Conservation (phyloP, 2,888 invertebrate genomes). For the Bembecia ichneumoniformis region DNA sequence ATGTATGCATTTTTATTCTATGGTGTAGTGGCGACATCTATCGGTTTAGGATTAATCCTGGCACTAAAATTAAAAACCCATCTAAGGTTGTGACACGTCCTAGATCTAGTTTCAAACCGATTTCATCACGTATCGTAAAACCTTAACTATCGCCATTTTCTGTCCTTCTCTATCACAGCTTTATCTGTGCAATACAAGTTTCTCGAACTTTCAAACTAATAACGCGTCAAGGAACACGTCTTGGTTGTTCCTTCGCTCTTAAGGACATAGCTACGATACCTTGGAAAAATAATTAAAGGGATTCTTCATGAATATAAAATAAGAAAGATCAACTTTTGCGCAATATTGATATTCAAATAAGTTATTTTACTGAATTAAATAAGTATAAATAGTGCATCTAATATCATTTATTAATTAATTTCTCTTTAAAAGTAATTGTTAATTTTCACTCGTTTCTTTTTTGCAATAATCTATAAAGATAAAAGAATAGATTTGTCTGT, state of each 20-base stretch:
- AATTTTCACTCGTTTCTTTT: too few species aligned
- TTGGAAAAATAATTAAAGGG: background rate
- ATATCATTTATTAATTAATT: too few species aligned
- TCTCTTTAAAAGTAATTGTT: too few species aligned
- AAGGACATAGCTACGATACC: background rate
- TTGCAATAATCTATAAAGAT: too few species aligned
- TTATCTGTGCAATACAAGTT: background rate
- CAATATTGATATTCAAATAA: too few species aligned
- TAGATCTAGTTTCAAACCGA: slow-evolving; percentile 33
- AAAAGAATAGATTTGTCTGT: too few species aligned
- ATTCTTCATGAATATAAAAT: too few species aligned
- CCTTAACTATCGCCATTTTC: slow-evolving; percentile 3
- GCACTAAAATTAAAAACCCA: slow-evolving; percentile 16
- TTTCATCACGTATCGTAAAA: slow-evolving; percentile 11
- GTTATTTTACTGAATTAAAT: too few species aligned
- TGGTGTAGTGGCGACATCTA: too few species aligned
- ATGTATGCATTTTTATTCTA: too few species aligned
- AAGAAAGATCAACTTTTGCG: too few species aligned
- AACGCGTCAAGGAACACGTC: background rate
- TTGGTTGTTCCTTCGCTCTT: background rate
- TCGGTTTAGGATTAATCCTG: slow-evolving; percentile 8
- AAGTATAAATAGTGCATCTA: too few species aligned
- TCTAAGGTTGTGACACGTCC: slow-evolving; percentile 44
- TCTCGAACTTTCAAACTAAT: background rate
- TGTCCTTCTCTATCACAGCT: background rate